Conservation (phyloP, 2,888 invertebrate species). For the Eristalinus aeneus region DNA sequence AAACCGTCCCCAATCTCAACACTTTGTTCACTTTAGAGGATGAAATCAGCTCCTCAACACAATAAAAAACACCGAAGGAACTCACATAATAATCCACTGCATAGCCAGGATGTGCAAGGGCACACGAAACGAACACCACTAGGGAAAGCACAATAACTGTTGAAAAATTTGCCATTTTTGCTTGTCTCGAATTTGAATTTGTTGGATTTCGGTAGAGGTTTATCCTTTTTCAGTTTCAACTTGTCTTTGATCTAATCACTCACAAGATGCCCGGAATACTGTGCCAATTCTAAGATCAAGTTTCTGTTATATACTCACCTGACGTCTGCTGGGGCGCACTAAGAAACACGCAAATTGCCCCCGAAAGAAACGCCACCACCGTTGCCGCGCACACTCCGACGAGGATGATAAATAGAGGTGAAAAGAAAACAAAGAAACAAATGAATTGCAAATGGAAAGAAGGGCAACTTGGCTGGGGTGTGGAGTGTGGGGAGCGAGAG, state of each 20-base stretch:
- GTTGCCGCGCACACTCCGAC: neutral
- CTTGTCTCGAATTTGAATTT: neutral
- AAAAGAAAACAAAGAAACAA: constrained; percentile 31
- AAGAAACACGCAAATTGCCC: constrained; percentile 67
- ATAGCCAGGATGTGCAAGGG: constrained; percentile 80
- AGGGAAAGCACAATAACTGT: constrained; percentile 76
- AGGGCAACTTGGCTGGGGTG: neutral
- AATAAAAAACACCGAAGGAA: constrained; percentile 63
- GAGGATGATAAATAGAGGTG: constrained; percentile 42
- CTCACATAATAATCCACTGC: constrained; percentile 85
- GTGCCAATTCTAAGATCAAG: constrained; percentile 79
- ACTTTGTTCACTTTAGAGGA: neutral
- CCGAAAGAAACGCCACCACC: constrained; percentile 41
- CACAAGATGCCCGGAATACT: constrained; percentile 80
- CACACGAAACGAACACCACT: constrained; percentile 76
- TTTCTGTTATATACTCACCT: constrained; percentile 79
- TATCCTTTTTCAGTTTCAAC: constrained; percentile 71
- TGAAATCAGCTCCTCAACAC: neutral
- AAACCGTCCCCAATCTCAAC: neutral
- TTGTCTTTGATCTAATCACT: constrained; percentile 78
- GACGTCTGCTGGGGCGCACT: constrained; percentile 52
- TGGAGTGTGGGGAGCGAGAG: neutral
- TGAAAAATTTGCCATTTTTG: constrained; percentile 75
- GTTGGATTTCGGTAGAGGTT: neutral
- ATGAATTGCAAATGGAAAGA: neutral